phyloP scores from a whole-genome alignment of 2,888 invertebrate species.

The Euplexia lucipara region DNA sequence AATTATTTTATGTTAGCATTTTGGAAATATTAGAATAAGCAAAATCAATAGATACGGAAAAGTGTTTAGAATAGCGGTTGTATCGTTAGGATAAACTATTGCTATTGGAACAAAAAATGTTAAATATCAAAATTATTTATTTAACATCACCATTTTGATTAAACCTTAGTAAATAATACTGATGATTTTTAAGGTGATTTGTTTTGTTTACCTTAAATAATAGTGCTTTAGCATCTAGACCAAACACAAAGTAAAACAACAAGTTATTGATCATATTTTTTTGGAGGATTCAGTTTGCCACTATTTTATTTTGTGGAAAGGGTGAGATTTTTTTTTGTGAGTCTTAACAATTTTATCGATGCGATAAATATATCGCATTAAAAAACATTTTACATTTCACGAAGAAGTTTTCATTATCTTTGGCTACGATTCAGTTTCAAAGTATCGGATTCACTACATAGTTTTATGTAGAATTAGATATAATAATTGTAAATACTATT shows the following conservation, averaged over 20 bases:
- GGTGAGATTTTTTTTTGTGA: no score
- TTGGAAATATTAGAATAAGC: conserved; percentile 34
- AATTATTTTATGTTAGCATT: conserved; percentile 42
- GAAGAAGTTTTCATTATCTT: neutral
- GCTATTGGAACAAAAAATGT: conserved; percentile 15
- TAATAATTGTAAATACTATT: conserved; percentile 62
- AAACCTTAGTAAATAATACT: no score
- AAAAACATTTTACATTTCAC: no score
- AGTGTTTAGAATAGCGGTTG: conserved; percentile 20
- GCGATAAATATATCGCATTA: no score
- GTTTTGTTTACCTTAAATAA: no score
- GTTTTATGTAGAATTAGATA: conserved; percentile 76
- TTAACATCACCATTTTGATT: neutral
- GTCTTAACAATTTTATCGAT: no score
- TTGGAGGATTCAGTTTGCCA: no score
- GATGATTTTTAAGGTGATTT: no score
- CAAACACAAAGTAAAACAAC: no score
- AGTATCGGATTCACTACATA: conserved; percentile 72
- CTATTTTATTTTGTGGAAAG: no score
- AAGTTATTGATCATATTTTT: no score
- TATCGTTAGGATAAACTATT: conserved; percentile 30
- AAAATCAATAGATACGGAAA: conserved; percentile 19
- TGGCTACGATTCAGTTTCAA: conserved; percentile 1
- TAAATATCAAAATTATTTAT: conserved; percentile 44
- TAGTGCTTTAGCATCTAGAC: no score